Evolutionary conservation across 2,113 vertebrate species (phyloP).

Genomic region (Ranitomeya imitator): DNA sequence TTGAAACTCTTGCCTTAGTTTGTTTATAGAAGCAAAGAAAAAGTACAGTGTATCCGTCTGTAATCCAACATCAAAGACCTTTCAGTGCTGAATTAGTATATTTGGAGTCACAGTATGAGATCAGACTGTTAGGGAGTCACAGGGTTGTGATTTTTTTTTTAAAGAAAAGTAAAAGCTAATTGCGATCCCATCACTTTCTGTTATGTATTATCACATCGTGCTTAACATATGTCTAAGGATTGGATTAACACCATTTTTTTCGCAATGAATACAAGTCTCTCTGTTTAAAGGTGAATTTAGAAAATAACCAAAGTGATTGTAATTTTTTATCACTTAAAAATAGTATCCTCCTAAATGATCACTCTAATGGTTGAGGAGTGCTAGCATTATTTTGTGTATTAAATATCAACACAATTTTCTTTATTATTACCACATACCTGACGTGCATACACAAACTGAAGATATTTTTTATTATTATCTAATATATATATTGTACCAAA

Average conservation of each 20-base stretch:
- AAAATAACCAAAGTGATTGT: slow-evolving; percentile 53
- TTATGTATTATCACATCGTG: slow-evolving; percentile 67
- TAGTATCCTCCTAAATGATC: background rate
- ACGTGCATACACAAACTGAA: background rate
- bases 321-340: background rate
- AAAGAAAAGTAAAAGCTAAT: slow-evolving; percentile 57
- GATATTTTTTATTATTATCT: background rate
- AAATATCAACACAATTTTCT: background rate
- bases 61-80: slow-evolving; percentile 83
- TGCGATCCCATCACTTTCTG: slow-evolving; percentile 64
- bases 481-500: background rate
- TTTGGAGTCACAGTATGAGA: slow-evolving; percentile 85
- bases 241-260: slow-evolving; percentile 68
- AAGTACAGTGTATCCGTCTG: slow-evolving; percentile 74
- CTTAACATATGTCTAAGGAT: slow-evolving; percentile 67
- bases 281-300: slow-evolving; percentile 68
- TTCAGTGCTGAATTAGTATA: slow-evolving; percentile 67
- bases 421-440: background rate
- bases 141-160: slow-evolving; percentile 57
- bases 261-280: slow-evolving; percentile 66
- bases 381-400: background rate
- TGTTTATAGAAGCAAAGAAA: slow-evolving; percentile 79
- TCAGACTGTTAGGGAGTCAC: slow-evolving; percentile 68
- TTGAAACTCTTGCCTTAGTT: slow-evolving; percentile 68
- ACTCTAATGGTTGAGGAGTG: background rate